phyloP scores from a whole-genome alignment of 2,888 invertebrate species.

The Drosophila ezoana region DNA sequence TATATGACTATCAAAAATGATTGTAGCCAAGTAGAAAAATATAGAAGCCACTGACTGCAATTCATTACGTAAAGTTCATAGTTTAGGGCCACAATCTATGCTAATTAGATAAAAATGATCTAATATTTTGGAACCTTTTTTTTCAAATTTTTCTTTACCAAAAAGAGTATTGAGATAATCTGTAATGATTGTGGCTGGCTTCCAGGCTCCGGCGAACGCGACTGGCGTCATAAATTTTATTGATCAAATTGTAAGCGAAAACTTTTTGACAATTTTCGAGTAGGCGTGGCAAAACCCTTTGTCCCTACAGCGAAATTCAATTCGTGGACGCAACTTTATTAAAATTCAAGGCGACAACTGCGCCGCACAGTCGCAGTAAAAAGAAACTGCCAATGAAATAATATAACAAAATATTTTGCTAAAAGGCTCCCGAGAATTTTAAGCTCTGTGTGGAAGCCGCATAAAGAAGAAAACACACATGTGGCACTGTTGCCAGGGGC shows the following conservation, averaged over 20 bases:
- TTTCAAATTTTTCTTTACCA: not conserved
- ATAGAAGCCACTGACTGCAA: too few relatives aligned
- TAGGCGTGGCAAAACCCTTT: conserved; percentile 42
- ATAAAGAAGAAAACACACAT: conserved; percentile 29
- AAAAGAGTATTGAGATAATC: conserved; percentile 13
- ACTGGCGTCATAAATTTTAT: conserved; percentile 52
- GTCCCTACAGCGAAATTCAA: conserved; percentile 21
- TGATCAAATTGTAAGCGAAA: conserved; percentile 58
- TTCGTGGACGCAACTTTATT: conserved; percentile 56
- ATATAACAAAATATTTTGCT: conserved; percentile 52
- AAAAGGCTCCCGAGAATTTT: conserved; percentile 16
- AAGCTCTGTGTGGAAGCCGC: conserved; percentile 9
- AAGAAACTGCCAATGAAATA: conserved; percentile 59
- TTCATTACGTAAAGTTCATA: too few relatives aligned
- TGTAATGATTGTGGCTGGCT: conserved; percentile 9
- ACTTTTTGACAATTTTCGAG: conserved; percentile 49
- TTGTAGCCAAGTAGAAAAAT: too few relatives aligned
- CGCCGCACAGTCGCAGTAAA: conserved; percentile 30
- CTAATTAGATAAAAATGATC: too few relatives aligned
- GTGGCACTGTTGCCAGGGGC: conserved; percentile 55
- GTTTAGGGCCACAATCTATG: too few relatives aligned
- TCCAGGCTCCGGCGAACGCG: not conserved
- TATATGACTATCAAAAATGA: too few relatives aligned
- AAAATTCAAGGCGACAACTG: conserved; percentile 70
- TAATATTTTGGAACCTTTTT: too few relatives aligned